Conservation (phyloP, 1,140 invertebrate genomes). For the Polypedilum pembai region DNA sequence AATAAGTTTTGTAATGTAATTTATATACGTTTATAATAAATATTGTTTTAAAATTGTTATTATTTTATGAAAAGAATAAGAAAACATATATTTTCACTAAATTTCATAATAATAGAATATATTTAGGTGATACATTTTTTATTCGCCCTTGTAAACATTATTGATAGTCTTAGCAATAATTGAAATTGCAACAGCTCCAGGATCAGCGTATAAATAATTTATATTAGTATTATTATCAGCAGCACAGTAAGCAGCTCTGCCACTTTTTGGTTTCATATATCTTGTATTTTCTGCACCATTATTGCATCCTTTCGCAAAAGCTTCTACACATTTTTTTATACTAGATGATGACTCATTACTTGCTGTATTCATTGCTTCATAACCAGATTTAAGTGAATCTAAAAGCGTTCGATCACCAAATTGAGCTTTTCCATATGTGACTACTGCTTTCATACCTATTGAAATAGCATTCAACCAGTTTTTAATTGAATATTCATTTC, state of each 20-base stretch:
- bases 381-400: not conserved
- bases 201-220: not conserved
- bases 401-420: not conserved
- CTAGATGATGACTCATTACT: not conserved
- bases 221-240: not conserved
- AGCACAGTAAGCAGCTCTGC: not conserved
- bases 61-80: too few species aligned
- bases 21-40: too few species aligned
- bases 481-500: not conserved
- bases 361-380: not conserved
- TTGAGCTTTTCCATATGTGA: not conserved
- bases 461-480: not conserved
- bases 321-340: not conserved
- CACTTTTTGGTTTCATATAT: not conserved
- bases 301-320: not conserved
- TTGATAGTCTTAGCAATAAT: not conserved
- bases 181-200: not conserved
- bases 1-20: too few species aligned
- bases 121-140: not conserved
- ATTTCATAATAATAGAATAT: not conserved
- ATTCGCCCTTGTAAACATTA: slow-evolving; percentile 16
- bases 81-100: too few species aligned
- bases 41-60: too few species aligned
- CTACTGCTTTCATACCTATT: not conserved
- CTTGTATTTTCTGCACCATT: not conserved